phyloP scores from a whole-genome alignment of 2,888 invertebrate species.

The Arenicola marina region DNA sequence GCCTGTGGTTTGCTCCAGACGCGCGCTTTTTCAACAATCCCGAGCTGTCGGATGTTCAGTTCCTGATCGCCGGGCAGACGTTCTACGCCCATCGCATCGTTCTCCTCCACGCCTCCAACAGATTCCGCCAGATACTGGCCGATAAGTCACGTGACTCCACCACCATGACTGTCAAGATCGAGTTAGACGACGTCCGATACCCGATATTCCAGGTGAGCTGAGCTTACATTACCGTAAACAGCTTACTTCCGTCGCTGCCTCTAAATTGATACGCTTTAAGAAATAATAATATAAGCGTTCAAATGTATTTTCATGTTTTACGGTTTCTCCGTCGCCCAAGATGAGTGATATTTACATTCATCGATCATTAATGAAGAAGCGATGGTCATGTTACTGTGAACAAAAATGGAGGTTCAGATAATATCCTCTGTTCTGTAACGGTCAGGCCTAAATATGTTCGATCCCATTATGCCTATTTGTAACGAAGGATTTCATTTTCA shows the following conservation, averaged over 20 bases:
- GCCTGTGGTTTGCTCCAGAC: slow-evolving; percentile 63
- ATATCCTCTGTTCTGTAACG: too few relatives aligned
- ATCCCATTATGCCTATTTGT: neutral
- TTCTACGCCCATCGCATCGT: slow-evolving; percentile 95
- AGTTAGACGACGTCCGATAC: slow-evolving; percentile 90
- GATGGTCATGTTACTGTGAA: too few relatives aligned
- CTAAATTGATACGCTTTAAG: too few relatives aligned
- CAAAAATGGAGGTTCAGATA: too few relatives aligned
- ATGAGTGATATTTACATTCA: neutral
- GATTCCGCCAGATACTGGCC: slow-evolving; percentile 83
- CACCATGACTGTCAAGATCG: slow-evolving; percentile 68
- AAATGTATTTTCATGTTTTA: neutral
- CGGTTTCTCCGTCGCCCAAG: neutral
- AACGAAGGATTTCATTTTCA: slow-evolving; percentile 59
- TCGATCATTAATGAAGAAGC: neutral
- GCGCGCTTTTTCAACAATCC: slow-evolving; percentile 93
- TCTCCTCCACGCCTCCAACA: slow-evolving; percentile 84
- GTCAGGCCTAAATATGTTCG: neutral
- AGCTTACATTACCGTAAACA: neutral
- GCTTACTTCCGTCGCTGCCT: neutral
- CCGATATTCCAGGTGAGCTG: slow-evolving; percentile 82
- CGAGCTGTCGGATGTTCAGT: slow-evolving; percentile 88
- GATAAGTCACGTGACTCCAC: slow-evolving; percentile 65
- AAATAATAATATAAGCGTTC: neutral
- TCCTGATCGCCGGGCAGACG: slow-evolving; percentile 85